Evolutionary conservation across 64 coral and sea anemone species (phyloP).

Genomic region (Stichodactyla mertensii): DNA sequence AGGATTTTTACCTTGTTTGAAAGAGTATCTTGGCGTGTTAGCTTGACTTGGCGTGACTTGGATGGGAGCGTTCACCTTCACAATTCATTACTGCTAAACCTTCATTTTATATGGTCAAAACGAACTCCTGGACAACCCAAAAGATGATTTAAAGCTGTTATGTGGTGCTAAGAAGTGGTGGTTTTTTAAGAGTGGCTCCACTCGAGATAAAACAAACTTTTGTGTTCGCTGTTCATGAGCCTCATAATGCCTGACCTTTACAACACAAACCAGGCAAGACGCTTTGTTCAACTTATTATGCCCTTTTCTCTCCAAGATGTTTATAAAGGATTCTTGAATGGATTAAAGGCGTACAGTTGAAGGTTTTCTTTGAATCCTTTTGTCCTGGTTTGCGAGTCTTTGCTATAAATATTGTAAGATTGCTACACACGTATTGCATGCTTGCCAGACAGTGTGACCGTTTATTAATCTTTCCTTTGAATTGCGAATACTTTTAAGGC

Average conservation of each 20-base stretch:
- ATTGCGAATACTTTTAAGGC: background rate
- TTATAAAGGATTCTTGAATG: background rate
- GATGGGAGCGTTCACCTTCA: background rate
- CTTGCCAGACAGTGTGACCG: background rate
- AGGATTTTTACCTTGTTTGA: background rate
- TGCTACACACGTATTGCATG: too few relatives aligned
- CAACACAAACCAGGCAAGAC: background rate
- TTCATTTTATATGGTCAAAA: background rate
- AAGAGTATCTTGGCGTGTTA: background rate
- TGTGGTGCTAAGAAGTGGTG: background rate
- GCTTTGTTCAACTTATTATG: background rate
- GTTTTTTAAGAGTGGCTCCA: background rate
- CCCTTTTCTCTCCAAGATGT: background rate
- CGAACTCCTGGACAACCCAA: background rate
- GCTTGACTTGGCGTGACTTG: slow-evolving; percentile 1
- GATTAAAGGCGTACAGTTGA: background rate
- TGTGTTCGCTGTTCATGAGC: background rate
- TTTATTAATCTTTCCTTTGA: background rate
- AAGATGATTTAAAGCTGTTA: background rate
- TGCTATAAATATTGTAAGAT: background rate
- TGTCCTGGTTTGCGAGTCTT: background rate
- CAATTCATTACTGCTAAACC: background rate
- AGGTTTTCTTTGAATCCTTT: too few relatives aligned
- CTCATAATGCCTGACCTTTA: background rate
- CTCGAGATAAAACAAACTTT: background rate